Conservation (phyloP, 2,888 invertebrate species). For the Dasysyrphus tricinctus region DNA sequence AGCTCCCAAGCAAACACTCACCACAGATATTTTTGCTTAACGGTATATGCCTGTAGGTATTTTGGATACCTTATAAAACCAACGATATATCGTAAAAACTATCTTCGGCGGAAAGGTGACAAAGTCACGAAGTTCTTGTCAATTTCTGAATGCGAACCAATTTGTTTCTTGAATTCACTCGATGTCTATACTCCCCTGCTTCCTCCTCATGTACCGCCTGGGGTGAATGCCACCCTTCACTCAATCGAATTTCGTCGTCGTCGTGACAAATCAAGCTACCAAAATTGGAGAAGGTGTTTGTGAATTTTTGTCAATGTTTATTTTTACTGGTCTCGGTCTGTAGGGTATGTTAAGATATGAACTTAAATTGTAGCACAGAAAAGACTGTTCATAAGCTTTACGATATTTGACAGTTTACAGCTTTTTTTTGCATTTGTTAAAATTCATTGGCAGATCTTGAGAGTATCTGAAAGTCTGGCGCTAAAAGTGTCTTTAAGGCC, state of each 20-base stretch:
- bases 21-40: conserved; percentile 2
- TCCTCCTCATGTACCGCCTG: background rate
- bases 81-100: conserved; percentile 40
- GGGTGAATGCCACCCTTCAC: conserved; percentile 26
- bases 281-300: conserved; percentile 80
- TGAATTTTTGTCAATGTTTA: conserved; percentile 2
- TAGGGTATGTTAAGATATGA: conserved; percentile 8
- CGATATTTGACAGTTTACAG: background rate
- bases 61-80: background rate
- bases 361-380: background rate
- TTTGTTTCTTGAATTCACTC: conserved; percentile 81
- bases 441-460: no score
- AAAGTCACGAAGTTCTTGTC: conserved; percentile 84
- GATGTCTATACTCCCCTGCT: conserved; percentile 29
- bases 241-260: conserved; percentile 76
- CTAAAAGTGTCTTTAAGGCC: background rate
- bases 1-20: background rate
- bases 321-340: background rate
- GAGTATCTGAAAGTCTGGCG: no score
- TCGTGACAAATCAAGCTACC: conserved; percentile 83
- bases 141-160: conserved; percentile 82
- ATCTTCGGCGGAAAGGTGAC: conserved; percentile 80
- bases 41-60: background rate
- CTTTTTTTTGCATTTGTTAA: no score
- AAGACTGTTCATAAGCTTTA: background rate